Evolutionary conservation across 2,113 vertebrate genomes (phyloP), one percentile per base, ranked within the genome.

Genomic region (Hyperoodon ampullatus): DNA sequence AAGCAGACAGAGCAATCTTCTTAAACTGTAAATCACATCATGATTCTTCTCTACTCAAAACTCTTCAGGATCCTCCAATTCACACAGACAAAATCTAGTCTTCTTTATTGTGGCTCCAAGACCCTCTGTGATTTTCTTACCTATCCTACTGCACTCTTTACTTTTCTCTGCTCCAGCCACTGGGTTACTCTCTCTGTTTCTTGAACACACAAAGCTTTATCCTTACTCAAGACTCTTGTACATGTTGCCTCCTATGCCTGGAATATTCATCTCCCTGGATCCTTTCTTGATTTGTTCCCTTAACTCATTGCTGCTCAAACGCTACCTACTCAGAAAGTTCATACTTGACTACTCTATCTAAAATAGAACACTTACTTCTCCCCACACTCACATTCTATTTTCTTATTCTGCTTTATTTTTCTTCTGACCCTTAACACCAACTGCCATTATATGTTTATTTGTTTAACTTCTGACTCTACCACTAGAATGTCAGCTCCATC

Each of bases 221-320:
- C 12, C 24, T 63, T 72, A 88, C 61, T 28, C 23, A 58, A 77
- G 39, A 24, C 16, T 50, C 60, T 66, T 93, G 6, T 18, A 47
- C 16, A 1, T 65, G 13, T 47, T 39, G 0, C 44, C 39, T 94
- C 23, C 12, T 61, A 47, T 50, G 7, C n/a, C 39, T 70, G 26
- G 35, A 92, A 84, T 83, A 8, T 71, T 80, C 16, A 74, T 50
- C 42, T 65, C 5, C n/a, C 15, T 30, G n/a, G 10, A 24, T 86
- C 19, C 53, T 89, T 78, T 9, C 35, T 61, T 77, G 35, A 26
- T 33, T 87, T 82, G 6, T 80, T 75, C 19, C 30, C 26, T 96
- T 78, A 68, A 92, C 87, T 93, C 9, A 68, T 92, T 89, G 89
- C 23, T 88, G 68, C 39, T 80, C 30, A 83, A 86, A 88, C 88